phyloP scores from a whole-genome alignment of 1,140 invertebrate species.

The Ceratosolen solmsi region DNA sequence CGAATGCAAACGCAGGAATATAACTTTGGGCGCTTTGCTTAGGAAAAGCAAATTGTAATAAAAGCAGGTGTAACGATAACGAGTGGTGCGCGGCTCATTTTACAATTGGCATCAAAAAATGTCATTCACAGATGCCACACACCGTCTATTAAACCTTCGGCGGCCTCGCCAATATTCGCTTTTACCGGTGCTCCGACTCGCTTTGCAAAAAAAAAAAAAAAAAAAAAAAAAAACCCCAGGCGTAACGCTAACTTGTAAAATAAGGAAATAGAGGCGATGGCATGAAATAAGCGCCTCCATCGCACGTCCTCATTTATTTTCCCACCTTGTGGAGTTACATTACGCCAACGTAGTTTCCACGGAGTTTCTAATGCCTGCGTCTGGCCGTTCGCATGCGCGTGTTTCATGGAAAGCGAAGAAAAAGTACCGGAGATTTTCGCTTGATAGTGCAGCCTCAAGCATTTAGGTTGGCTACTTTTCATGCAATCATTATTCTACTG shows the following conservation, averaged over 20 bases:
- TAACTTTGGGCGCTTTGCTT: not conserved
- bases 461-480: not conserved
- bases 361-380: not conserved
- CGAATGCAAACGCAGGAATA: not conserved
- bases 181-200: not conserved
- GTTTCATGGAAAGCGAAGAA: not conserved
- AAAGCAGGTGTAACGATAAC: not conserved
- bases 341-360: not conserved
- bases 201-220: not conserved
- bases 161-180: not conserved
- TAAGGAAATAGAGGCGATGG: not conserved
- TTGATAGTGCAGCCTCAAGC: not conserved
- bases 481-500: no score
- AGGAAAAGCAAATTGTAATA: not conserved
- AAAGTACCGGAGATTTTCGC: not conserved
- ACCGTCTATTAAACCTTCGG: not conserved
- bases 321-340: not conserved
- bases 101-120: not conserved
- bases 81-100: not conserved
- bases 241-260: not conserved
- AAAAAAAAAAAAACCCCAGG: not conserved
- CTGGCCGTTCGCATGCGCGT: not conserved
- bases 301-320: constrained; percentile 5
- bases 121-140: not conserved
- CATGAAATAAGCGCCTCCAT: not conserved